Percentiles rank a stretch among this genome's conserved stretches.
phyloP scores from a whole-genome alignment of 2,797 vertebrate genomes.

The Kryptopterus vitreolus region DNA sequence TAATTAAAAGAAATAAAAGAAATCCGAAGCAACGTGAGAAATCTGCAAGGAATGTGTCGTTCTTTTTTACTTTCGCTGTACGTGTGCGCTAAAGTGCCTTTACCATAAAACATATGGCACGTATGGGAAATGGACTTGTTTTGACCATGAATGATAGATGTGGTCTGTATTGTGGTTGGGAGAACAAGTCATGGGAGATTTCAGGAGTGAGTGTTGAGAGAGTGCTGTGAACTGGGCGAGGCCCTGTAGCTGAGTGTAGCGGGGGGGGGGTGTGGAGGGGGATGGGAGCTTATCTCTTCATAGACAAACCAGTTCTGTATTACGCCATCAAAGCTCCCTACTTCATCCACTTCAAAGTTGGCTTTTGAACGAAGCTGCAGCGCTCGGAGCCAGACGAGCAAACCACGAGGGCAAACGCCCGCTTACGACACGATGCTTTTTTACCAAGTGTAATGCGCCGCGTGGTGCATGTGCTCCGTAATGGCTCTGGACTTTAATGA shows the following conservation, averaged over 20 bases:
- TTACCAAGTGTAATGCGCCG: constrained; percentile 45
- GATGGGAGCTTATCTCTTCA: constrained; percentile 48
- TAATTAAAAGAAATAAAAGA: neutral
- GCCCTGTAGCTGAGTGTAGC: constrained; percentile 36
- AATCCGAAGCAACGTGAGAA: neutral
- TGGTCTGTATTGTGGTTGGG: constrained; percentile 26
- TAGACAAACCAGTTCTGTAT: constrained; percentile 54
- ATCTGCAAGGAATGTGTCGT: too few relatives aligned
- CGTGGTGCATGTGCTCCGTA: constrained; percentile 44
- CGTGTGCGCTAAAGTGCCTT: constrained; percentile 6
- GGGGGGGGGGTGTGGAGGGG: constrained; percentile 56
- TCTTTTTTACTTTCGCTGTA: neutral
- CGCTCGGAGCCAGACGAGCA: constrained; percentile 31
- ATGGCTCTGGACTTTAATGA: constrained; percentile 43
- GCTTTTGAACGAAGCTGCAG: constrained; percentile 17
- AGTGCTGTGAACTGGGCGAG: constrained; percentile 46
- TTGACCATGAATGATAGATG: constrained; percentile 27
- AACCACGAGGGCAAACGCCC: constrained; percentile 32
- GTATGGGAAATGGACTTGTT: constrained; percentile 19
- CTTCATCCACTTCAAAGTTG: constrained; percentile 50
- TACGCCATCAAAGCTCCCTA: constrained; percentile 43
- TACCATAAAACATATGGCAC: neutral
- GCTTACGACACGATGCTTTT: constrained; percentile 42
- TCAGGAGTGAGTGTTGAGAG: constrained; percentile 33
- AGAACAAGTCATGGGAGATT: constrained; percentile 37